These are phyloP conservation scores for Centropus unirufus DNA, from an alignment of 2,113 vertebrate genomes.

Conservation along the genomic window DNA sequence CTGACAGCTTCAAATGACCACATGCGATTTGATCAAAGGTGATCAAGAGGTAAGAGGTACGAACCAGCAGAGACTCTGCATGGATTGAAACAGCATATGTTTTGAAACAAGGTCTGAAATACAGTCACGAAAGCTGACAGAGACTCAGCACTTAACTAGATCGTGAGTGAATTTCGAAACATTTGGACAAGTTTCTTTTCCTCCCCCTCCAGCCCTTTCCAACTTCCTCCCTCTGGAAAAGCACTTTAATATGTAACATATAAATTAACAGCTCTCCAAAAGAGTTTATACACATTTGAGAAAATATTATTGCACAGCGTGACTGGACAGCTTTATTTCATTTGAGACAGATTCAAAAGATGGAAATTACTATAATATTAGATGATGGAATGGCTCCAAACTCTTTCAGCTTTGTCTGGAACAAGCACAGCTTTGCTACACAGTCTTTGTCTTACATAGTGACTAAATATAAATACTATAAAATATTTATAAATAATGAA, in stretches of 20 bases:
- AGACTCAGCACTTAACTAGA: not conserved
- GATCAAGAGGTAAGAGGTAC: not conserved
- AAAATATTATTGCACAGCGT: constrained; percentile 47
- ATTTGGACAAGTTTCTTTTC: constrained; percentile 36
- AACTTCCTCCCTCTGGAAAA: constrained; percentile 46
- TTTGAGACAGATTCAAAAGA: constrained; percentile 22
- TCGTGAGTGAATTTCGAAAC: constrained; percentile 20
- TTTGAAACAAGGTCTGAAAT: not conserved
- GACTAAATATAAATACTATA: constrained; percentile 33
- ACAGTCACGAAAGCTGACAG: not conserved
- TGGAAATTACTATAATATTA: constrained; percentile 31
- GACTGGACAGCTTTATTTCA: constrained; percentile 6
- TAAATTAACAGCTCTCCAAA: constrained; percentile 39
- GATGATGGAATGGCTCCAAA: constrained; percentile 47
- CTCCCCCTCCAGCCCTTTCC: constrained; percentile 5
- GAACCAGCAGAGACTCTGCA: not conserved
- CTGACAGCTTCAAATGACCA: not conserved
- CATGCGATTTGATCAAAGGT: not conserved
- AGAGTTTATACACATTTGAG: not conserved
- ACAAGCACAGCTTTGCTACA: not conserved
- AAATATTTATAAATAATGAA: constrained; percentile 45
- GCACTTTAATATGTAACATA: constrained; percentile 2
- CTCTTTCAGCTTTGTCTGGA: constrained; percentile 32
- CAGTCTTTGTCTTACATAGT: not conserved
- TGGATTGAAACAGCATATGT: not conserved